Evolutionary conservation across 23 tunicate genomes (phyloP), one percentile per base, ranked within the genome.

Genomic region (Trididemnum clinides): DNA sequence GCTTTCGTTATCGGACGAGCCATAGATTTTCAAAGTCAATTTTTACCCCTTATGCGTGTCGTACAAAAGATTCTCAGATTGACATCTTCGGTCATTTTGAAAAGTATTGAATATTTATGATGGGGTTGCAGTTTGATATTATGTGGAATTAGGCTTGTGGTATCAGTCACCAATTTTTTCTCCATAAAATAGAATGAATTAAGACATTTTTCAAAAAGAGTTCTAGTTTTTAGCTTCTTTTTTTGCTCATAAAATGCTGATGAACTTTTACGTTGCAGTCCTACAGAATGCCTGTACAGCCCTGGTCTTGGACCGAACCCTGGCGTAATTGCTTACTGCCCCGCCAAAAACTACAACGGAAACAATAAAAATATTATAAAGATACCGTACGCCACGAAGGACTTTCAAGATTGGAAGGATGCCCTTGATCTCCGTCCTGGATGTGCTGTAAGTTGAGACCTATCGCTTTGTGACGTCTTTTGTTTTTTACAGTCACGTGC

Each of bases 231-330:
- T 44, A 7, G 12, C 15, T 10, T 44, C n/a, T 10, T 15, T 44
- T 44, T 44, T 44, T 44, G 54, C 15, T 44, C 10, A 7, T 44
- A 7, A 15, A 7, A 44, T 44, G 10, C 15, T 7, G 12, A 7
- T 44, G 12, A 44, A 7, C 54, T 44, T 15, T 44, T 7, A 44
- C 15, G 15, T 71, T 29, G 27, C 66, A 87, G 91, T 29, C 85
- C 91, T 1, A 70, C 85, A 5, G 97, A 92, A 0, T 92, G 97
- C 88, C 65, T 92, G 74, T 66, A 89, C 39, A 92, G 97, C 64
- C 97, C 97, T 1, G 90, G 88, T 23, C 84, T 88, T 32, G 97
- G 92, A 21, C 92, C 97, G n/a, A 92, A 88, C 64, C 90, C 97
- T 18, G 97, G 97, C 20, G 72, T 85, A 23, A 88, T 92, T 25